Base-by-base conservation (phyloP, 1,140 invertebrate species). In the Orussus abietinus region DNA sequence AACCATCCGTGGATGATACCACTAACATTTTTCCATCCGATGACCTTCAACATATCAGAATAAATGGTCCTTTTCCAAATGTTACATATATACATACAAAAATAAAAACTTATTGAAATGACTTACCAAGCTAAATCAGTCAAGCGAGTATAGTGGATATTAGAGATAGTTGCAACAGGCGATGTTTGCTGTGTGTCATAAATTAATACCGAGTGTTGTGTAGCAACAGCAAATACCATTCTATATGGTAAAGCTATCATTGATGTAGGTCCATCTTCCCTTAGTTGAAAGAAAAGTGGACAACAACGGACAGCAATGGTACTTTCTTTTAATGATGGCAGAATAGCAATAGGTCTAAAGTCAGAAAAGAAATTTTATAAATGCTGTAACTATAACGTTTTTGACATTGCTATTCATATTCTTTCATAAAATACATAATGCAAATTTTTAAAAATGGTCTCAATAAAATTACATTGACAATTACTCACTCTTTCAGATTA, bases 1-100 rank as follows among this genome's bases (percentile, higher is more conserved):
- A 98, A 1, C 94, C 95, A 75, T 98, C 95, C 0, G 92, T 94
- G 19, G 95, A 98, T 11, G 91, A 92, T 0, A 88, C 85, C 2
- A 93, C 77, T 39, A 98, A 67, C 19, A 88, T 72, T 29, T 71
- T 72, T 1, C 92, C 93, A 77, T 97, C 86, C 2, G 76, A 72
- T 3, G 94, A 94, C 83, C 83, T 85, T 44, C 17, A 61, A 57
- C 51, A 41, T 13, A 35, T 26, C 42, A 42, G 45, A 53, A 36
- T 37, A 35, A 41, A 41, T 31, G 15, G 12, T 22, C 4, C n/a
- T 20, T 32, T 21, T 14, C 14, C 4, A 35, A 40, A 12, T 26
- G n/a, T n/a, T n/a, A n/a, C n/a, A n/a, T n/a, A 20, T 20, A 46
- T 15, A 44, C 34, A 53, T 48, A 40, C 12, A 45, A 37, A 28